phyloP scores from a whole-genome alignment of 2,888 invertebrate species.

The Lithophane ornitopus region DNA sequence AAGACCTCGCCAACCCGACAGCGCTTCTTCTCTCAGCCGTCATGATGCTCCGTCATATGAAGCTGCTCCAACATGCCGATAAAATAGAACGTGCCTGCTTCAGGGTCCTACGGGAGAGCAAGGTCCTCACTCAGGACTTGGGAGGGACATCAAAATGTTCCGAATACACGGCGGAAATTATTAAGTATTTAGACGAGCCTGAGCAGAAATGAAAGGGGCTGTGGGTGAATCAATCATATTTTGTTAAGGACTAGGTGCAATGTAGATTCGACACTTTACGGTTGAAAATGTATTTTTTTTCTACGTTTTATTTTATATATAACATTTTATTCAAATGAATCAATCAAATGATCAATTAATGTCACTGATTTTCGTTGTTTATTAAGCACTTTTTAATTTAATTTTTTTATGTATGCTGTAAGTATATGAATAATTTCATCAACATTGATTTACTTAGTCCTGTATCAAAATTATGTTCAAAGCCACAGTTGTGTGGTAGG shows the following conservation, averaged over 20 bases:
- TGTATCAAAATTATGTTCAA: constrained; percentile 23
- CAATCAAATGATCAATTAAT: too few species aligned
- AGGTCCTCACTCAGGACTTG: constrained; percentile 97
- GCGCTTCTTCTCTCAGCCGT: constrained; percentile 98
- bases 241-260: constrained; percentile 34
- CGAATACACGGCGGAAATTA: constrained; percentile 97
- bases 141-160: constrained; percentile 98
- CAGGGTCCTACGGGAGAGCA: constrained; percentile 95
- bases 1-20: constrained; percentile 99
- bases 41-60: constrained; percentile 99
- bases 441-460: constrained; percentile 37
- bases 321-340: neutral
- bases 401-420: neutral
- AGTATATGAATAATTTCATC: neutral
- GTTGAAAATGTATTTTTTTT: neutral
- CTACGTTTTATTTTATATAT: neutral
- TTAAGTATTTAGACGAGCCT: constrained; percentile 77
- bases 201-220: neutral
- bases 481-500: constrained; percentile 1
- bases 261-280: neutral
- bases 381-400: neutral
- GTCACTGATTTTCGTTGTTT: neutral
- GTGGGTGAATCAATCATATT: neutral
- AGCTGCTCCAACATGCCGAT: constrained; percentile 93
- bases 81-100: constrained; percentile 96